Evolutionary conservation across 2,888 invertebrate species (phyloP).

Genomic region (Eupsilia transversa): DNA sequence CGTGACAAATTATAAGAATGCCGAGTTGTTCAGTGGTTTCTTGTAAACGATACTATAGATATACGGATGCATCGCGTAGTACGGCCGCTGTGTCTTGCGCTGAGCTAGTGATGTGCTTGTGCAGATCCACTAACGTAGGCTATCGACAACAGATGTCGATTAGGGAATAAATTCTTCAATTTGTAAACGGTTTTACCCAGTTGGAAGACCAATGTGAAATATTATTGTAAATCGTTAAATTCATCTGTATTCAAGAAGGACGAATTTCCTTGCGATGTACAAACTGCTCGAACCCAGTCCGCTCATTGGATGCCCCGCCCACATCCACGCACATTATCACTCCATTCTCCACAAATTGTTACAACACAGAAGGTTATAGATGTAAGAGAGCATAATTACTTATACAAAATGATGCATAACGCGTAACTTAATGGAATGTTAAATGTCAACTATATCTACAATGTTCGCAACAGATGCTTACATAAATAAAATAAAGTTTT

Average conservation of each 20-base stretch:
- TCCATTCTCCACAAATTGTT: conserved; percentile 19
- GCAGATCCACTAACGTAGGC: too few species aligned
- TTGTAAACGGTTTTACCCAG: too few species aligned
- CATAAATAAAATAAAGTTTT: conserved; percentile 17
- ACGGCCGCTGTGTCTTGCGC: too few species aligned
- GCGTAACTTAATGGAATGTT: conserved; percentile 65
- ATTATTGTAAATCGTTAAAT: not conserved
- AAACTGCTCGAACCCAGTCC: not conserved
- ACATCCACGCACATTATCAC: conserved; percentile 22
- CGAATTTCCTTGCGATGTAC: not conserved
- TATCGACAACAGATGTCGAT: too few species aligned
- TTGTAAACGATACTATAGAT: too few species aligned
- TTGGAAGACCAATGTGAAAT: too few species aligned
- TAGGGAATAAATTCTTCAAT: too few species aligned
- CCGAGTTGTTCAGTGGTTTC: too few species aligned
- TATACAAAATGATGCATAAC: conserved; percentile 31
- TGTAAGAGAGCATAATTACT: conserved; percentile 51
- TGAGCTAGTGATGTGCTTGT: too few species aligned
- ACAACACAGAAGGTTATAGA: conserved; percentile 40
- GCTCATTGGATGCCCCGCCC: not conserved
- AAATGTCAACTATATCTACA: conserved; percentile 47
- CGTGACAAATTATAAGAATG: too few species aligned
- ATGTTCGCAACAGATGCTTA: conserved; percentile 33
- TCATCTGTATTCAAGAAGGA: not conserved
- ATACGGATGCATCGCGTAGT: too few species aligned